phyloP scores from a whole-genome alignment of 2,888 invertebrate genomes.

The Congeria kusceri region DNA sequence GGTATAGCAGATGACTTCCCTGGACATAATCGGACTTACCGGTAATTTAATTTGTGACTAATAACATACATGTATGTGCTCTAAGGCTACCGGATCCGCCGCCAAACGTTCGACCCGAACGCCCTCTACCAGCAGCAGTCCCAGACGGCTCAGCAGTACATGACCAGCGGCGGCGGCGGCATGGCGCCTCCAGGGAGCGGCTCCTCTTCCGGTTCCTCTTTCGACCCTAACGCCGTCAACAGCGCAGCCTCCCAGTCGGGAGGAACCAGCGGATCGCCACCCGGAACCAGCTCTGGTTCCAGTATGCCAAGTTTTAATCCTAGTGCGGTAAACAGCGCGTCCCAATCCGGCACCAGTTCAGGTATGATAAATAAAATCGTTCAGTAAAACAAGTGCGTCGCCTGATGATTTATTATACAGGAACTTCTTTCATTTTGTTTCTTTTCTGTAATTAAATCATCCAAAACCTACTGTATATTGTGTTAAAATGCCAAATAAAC shows the following conservation, averaged over 20 bases:
- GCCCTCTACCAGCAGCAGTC: constrained; percentile 63
- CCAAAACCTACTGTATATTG: too few species aligned
- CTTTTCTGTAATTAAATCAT: too few species aligned
- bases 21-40: too few species aligned
- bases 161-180: constrained; percentile 48
- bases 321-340: constrained; percentile 41
- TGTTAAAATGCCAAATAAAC: too few species aligned
- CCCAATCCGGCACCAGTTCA: constrained; percentile 37
- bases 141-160: constrained; percentile 50
- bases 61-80: too few species aligned
- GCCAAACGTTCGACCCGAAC: constrained; percentile 63
- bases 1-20: too few species aligned
- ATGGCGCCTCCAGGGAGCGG: constrained; percentile 46
- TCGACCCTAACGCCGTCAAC: constrained; percentile 65
- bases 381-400: too few species aligned
- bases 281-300: constrained; percentile 24
- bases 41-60: too few species aligned
- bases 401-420: too few species aligned
- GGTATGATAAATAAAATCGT: constrained; percentile 15
- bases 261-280: constrained; percentile 44
- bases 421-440: too few species aligned
- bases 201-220: constrained; percentile 26
- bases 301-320: constrained; percentile 45
- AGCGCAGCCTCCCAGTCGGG: constrained; percentile 59
- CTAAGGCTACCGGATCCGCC: constrained; percentile 24